These are phyloP conservation scores for Pelobates cultripes DNA, from an alignment of 2,797 vertebrate species.

Conservation along the genomic window DNA sequence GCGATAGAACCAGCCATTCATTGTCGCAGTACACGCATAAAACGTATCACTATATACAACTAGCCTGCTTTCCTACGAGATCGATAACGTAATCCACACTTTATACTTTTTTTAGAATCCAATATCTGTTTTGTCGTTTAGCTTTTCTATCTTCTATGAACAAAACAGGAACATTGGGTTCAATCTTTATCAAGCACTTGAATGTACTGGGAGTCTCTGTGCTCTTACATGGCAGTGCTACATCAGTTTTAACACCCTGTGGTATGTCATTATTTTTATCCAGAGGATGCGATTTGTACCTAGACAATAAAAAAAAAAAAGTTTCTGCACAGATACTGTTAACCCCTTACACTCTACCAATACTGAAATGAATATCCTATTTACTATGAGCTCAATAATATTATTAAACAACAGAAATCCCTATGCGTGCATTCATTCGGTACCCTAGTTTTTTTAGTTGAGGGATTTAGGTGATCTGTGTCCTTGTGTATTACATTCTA, in stretches of 20 bases:
- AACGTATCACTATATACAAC: background rate
- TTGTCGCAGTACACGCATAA: background rate
- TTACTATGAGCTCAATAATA: too few species aligned
- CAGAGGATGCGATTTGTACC: conserved; percentile 32
- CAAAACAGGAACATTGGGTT: conserved; percentile 40
- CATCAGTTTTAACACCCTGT: conserved; percentile 36
- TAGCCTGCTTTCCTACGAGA: background rate
- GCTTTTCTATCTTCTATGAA: conserved; percentile 8
- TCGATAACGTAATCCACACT: conserved; percentile 1
- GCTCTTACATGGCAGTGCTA: conserved; percentile 23
- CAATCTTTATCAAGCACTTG: conserved; percentile 37
- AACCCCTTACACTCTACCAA: too few species aligned
- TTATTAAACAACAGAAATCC: too few species aligned
- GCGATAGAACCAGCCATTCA: too few species aligned
- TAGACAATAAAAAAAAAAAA: conserved; percentile 12
- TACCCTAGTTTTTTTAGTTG: too few species aligned
- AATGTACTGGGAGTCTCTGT: conserved; percentile 14
- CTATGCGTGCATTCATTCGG: too few species aligned
- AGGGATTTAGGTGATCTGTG: too few species aligned
- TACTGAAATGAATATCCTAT: too few species aligned
- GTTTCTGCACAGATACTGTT: background rate
- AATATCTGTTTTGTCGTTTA: conserved; percentile 18
- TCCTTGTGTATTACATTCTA: too few species aligned
- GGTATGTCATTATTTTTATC: conserved; percentile 42
- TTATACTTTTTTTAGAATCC: conserved; percentile 18